Evolutionary conservation across 2,797 vertebrate genomes (phyloP).

Genomic region (Enteromius trimaculatus): DNA sequence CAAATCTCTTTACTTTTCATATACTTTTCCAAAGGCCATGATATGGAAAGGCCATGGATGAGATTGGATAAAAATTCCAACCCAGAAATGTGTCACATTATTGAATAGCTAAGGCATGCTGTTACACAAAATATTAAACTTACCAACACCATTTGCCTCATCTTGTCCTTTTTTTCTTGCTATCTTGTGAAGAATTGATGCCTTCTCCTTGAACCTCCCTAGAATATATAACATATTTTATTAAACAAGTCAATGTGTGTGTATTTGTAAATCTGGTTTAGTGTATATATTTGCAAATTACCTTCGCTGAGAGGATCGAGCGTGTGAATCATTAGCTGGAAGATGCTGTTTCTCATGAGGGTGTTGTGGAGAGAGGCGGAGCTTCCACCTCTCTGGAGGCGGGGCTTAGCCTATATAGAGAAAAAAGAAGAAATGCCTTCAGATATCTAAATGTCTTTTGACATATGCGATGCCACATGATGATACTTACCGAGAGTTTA

Average conservation of each 20-base stretch:
- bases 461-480: not conserved
- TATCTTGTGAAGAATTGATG: slow-evolving; percentile 95
- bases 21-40: not conserved
- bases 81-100: not conserved
- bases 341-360: slow-evolving; percentile 98
- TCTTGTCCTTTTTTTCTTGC: slow-evolving; percentile 91
- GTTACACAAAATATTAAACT: slow-evolving; percentile 34
- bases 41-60: too few relatives aligned
- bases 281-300: slow-evolving; percentile 62
- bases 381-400: slow-evolving; percentile 93
- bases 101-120: not conserved
- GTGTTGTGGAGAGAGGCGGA: slow-evolving; percentile 96
- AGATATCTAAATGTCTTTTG: not conserved
- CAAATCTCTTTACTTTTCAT: not conserved
- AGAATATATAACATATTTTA: slow-evolving; percentile 50
- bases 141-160: slow-evolving; percentile 87
- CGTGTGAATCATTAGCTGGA: slow-evolving; percentile 98
- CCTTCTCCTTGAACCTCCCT: slow-evolving; percentile 94
- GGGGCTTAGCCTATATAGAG: slow-evolving; percentile 84
- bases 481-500: slow-evolving; percentile 83
- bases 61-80: not conserved
- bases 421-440: not conserved
- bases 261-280: not conserved
- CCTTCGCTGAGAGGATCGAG: slow-evolving; percentile 95
- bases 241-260: slow-evolving; percentile 5